These are phyloP conservation scores for fruit fly (Drosophila melanogaster) DNA, from an alignment of 1,140 invertebrate genomes.

Conservation along the genomic window Release_6_plus_ISO1_MT NT_033777.3:20937001-20937500, in stretches of 20 bases:
- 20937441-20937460: slow-evolving; percentile 18
- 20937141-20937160: slow-evolving; percentile 72
- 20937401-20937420: neutral
- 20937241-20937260: neutral
- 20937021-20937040: slow-evolving; percentile 1
- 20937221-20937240: slow-evolving; percentile 1
- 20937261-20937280: slow-evolving; percentile 25
- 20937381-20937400: neutral
- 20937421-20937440: slow-evolving; percentile 7
- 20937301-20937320: slow-evolving; percentile 36
- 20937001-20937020: neutral
- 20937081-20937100: neutral
- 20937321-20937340: slow-evolving; percentile 46
- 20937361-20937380: slow-evolving; percentile 12
- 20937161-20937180: slow-evolving; percentile 71
- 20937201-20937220: neutral
- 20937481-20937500: slow-evolving; percentile 23
- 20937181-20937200: slow-evolving; percentile 62
- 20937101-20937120: slow-evolving; percentile 1
- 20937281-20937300: slow-evolving; percentile 25
- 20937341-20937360: slow-evolving; percentile 21
- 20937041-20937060: neutral
- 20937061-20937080: neutral
- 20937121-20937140: slow-evolving; percentile 32
- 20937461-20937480: slow-evolving; percentile 15